Base-by-base conservation (phyloP, 1,140 invertebrate species). In the Phthorimaea operculella region DNA sequence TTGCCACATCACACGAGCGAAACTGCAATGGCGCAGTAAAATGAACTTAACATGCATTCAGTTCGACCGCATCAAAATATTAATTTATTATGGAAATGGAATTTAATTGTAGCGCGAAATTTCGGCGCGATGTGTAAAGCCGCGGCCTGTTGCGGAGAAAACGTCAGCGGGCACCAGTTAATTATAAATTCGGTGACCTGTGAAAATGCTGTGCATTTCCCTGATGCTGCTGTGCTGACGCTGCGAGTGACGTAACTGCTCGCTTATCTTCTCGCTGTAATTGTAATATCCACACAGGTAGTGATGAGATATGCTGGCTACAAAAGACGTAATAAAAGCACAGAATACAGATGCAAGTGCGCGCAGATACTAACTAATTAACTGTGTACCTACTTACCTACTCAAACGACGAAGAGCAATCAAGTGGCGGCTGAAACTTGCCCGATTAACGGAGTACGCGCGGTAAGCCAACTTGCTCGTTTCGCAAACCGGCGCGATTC, bases 41-140 rank as follows among this genome's bases (percentile, higher is more conserved):
- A 28, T 28, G 21, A 28, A 28, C 2, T 28, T 28, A 28, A 2
- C 21, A 9, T 39, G 10, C 10, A 39, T n/a, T 39, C 36, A n/a
- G 8, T n/a, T 12, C 36, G 10, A 39, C 36, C 36, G n/a, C 36
- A 39, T n/a, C 10, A 39, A 39, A n/a, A n/a, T 39, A 65, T 64
- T 62, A 56, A 58, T 53, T 62, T 58, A 58, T 53, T 55, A 62
- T 56, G 48, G 58, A 28, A n/a, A 39, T 39, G 10, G n/a, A 39
- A 4, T 39, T 39, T 39, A 39, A 39, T 39, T 39, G 36, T 39
- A 12, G 36, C 8, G 36, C n/a, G 36, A 39, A 39, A 39, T 39
- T 39, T 9, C 36, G 36, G n/a, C 10, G 10, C 10, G 10, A 12
- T 10, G 36, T 39, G 36, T 39, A 9, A 39, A 39, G n/a, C 36